A percentile compares a stretch with the other conserved stretches of the same genome.
Evolutionary conservation across 2,888 invertebrate species (phyloP).

Genomic region (Pegoplata infirma): DNA sequence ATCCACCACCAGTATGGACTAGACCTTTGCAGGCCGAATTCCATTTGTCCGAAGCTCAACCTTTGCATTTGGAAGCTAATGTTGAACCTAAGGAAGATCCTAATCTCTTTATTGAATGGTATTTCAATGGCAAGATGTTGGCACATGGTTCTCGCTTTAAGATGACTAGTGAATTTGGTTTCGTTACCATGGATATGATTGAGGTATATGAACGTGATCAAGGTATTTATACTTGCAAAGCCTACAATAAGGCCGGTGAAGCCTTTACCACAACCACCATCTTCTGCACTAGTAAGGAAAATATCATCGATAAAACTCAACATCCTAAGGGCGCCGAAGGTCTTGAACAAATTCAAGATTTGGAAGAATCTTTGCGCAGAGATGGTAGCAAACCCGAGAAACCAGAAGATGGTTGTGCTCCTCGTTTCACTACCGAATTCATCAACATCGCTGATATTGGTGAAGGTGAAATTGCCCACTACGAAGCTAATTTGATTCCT

Average conservation of each 20-base stretch:
- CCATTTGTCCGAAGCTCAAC: conserved; percentile 88
- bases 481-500: conserved; percentile 97
- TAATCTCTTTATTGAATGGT: conserved; percentile 94
- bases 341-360: conserved; percentile 92
- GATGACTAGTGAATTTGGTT: conserved; percentile 96
- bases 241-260: conserved; percentile 92
- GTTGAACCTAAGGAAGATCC: conserved; percentile 97
- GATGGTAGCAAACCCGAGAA: conserved; percentile 84
- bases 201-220: conserved; percentile 96
- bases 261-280: conserved; percentile 95
- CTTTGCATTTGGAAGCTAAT: conserved; percentile 94
- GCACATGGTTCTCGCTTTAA: conserved; percentile 94
- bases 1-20: conserved; percentile 91
- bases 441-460: conserved; percentile 89
- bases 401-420: conserved; percentile 89
- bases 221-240: conserved; percentile 95
- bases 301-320: conserved; percentile 91
- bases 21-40: conserved; percentile 90
- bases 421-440: conserved; percentile 92
- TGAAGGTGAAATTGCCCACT: conserved; percentile 98
- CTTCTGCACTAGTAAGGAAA: conserved; percentile 89
- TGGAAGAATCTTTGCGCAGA: conserved; percentile 90
- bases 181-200: conserved; percentile 94
- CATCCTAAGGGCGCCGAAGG: conserved; percentile 98
- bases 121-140: conserved; percentile 92